phyloP scores from a whole-genome alignment of 2,888 invertebrate genomes.

The Philereme vetulata region DNA sequence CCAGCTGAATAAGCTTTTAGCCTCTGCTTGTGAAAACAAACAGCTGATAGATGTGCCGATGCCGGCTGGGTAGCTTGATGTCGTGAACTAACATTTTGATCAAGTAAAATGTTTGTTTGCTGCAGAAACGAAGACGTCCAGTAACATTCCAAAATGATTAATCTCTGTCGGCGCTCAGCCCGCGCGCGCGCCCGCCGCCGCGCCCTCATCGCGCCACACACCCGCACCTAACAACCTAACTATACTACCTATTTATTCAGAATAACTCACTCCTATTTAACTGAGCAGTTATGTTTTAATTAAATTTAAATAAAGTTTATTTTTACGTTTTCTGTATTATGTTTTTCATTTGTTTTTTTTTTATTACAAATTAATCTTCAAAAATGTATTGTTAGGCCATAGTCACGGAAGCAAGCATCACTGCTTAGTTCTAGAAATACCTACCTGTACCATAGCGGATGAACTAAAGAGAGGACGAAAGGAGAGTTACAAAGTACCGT shows the following conservation, averaged over 20 bases:
- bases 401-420: constrained; percentile 1
- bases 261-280: constrained; percentile 59
- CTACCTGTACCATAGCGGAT: background rate
- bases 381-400: background rate
- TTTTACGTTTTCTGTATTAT: constrained; percentile 77
- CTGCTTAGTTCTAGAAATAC: constrained; percentile 22
- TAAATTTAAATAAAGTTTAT: constrained; percentile 77
- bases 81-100: constrained; percentile 66
- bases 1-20: constrained; percentile 24
- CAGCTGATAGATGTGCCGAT: constrained; percentile 15
- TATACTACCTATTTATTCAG: constrained; percentile 55
- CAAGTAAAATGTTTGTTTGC: constrained; percentile 74
- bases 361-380: background rate
- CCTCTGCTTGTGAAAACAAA: constrained; percentile 21
- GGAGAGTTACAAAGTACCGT: no score
- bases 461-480: no score
- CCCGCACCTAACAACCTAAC: constrained; percentile 43
- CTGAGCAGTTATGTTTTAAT: constrained; percentile 70
- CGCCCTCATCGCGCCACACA: constrained; percentile 40
- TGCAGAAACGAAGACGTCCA: constrained; percentile 78
- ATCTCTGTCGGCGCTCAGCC: constrained; percentile 50
- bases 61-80: constrained; percentile 13
- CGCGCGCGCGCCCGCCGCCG: constrained; percentile 40
- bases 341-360: constrained; percentile 58
- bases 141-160: constrained; percentile 82